Percentiles rank a stretch among this genome's conserved stretches.
Evolutionary conservation across 2,797 vertebrate species (phyloP).

Genomic region (Lophura swinhoii): DNA sequence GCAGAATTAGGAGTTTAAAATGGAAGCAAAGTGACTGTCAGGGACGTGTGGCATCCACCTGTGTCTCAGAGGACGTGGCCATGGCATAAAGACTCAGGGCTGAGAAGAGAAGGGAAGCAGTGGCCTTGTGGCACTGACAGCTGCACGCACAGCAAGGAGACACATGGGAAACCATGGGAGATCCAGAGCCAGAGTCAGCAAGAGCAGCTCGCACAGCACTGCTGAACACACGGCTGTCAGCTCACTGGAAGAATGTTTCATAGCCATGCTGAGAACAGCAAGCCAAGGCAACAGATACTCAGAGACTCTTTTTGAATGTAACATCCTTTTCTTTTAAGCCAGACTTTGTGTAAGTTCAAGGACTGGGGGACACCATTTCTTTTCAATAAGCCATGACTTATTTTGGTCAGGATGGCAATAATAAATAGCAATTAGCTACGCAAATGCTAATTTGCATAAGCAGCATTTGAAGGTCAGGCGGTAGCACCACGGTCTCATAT

Average conservation of each 20-base stretch:
- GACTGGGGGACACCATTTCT: not conserved
- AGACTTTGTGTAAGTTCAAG: not conserved
- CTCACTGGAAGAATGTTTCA: not conserved
- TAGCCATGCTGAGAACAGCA: not conserved
- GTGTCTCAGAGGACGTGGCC: not conserved
- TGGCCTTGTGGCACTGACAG: not conserved
- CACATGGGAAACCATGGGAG: not conserved
- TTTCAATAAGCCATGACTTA: not conserved
- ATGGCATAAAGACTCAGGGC: accelerated
- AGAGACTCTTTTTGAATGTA: not conserved
- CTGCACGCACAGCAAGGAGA: not conserved
- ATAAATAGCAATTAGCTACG: not conserved
- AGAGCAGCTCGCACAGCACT: not conserved
- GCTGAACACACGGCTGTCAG: not conserved
- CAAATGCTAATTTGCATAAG: not conserved
- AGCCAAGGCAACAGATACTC: not conserved
- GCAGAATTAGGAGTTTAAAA: not conserved
- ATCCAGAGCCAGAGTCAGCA: not conserved
- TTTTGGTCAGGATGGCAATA: not conserved
- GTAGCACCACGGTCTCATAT: not conserved
- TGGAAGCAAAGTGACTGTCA: not conserved
- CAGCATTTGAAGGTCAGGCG: not conserved
- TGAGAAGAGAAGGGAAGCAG: not conserved
- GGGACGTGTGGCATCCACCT: not conserved
- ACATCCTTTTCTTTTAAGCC: not conserved